Base-by-base conservation (phyloP, 2,888 invertebrate species). In the Eubasilissa splendida region DNA sequence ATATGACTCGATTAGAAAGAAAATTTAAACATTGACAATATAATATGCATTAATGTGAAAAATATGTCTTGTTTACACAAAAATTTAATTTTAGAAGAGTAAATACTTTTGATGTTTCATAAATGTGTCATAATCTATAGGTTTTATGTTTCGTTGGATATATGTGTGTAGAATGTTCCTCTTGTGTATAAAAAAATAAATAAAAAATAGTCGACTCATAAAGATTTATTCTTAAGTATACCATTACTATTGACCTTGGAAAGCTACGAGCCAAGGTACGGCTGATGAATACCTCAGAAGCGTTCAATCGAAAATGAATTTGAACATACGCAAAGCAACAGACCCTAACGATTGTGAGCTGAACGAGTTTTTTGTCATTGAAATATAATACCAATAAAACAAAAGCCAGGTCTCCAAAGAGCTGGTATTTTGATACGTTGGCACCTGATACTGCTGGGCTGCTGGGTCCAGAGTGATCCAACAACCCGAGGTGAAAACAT, bases 391-490 rank as follows among this genome's bases (percentile, higher is more conserved):
- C 68, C 50, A 50, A 68, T 52, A 42, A 42, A 9, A 42, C 52
- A 50, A 68, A 58, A 68, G 9, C 68, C 7, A 22, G 12, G 50
- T 50, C 5, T 11, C 22, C 50, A 50, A 52, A 50, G 52, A 14
- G 14, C 14, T 5, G 68, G 71, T 56, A 73, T 58, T 73, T 73
- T 56, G 71, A 73, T 73, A 73, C 58, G 71, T 56, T 31, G 71
- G 71, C 71, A 73, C 56, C 56, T 12, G 71, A 73, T 56, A 73
- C 33, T 31, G 31, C 33, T 73, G 52, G 68, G 14, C 33, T 31
- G 31, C 33, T 73, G 52, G 68, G 14, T 68, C 12, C 50, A 50
- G 14, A n/a, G 12, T 4, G 58, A 58, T 5, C 58, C 68, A 42
- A 7, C 68, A 12, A n/a, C 14, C 8, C 68, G 68, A 68, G 68